Conservation (phyloP, 30 jellyfish, hydroid and myxozoan genomes). For the Pelagia noctiluca region DNA sequence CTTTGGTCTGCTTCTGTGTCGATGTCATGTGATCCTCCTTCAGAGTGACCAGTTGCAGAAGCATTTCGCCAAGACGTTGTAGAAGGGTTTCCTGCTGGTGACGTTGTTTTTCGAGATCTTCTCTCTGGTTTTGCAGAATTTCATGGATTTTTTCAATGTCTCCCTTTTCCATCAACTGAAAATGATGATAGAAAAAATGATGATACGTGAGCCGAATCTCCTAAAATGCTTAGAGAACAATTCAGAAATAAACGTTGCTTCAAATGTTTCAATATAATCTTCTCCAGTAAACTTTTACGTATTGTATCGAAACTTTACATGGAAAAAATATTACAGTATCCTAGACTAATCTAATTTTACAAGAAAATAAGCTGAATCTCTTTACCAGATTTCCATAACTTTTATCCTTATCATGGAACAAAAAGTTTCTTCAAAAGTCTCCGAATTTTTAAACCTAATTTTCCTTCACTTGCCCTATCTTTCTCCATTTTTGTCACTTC, state of each 20-base stretch:
- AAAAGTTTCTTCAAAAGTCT: too few relatives aligned
- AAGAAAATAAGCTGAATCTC: too few relatives aligned
- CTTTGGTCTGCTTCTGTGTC: conserved; percentile 89
- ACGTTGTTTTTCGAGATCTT: conserved; percentile 79
- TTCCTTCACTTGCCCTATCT: too few relatives aligned
- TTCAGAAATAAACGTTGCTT: background rate
- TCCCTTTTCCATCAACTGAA: conserved; percentile 59
- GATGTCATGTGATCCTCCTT: conserved; percentile 88
- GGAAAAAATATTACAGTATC: too few relatives aligned
- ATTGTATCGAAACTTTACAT: too few relatives aligned
- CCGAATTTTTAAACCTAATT: too few relatives aligned
- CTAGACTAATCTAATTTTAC: too few relatives aligned
- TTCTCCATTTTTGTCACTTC: too few relatives aligned
- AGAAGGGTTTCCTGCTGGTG: conserved; percentile 79
- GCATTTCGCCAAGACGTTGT: conserved; percentile 81
- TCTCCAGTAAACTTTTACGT: too few relatives aligned
- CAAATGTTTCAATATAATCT: too few relatives aligned
- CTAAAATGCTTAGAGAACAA: background rate
- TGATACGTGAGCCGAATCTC: background rate
- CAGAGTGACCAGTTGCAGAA: conserved; percentile 78
- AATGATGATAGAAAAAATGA: conserved; percentile 1
- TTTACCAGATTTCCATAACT: too few relatives aligned
- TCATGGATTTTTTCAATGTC: conserved; percentile 62
- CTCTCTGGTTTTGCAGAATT: conserved; percentile 69
- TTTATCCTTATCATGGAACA: too few relatives aligned